A percentile compares a stretch with the other conserved stretches of the same genome.
Conservation (phyloP, 2,888 invertebrate genomes). For the Aproaerema taeniolella region DNA sequence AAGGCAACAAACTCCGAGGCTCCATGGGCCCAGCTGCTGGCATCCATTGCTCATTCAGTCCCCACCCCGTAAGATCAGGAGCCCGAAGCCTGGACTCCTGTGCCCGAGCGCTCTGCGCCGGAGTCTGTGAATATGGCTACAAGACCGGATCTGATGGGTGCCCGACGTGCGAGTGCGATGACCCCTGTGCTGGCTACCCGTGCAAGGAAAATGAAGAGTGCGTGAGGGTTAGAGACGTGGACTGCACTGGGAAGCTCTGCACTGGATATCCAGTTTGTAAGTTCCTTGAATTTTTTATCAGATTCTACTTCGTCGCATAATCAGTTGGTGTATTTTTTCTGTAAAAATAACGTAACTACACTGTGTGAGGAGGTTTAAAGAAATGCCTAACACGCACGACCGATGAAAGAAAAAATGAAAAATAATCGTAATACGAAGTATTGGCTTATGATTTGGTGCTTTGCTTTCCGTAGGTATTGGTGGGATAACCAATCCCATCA, state of each 20-base stretch:
- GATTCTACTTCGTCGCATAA: background rate
- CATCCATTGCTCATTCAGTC: slow-evolving; percentile 78
- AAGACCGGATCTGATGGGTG: slow-evolving; percentile 83
- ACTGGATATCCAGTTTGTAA: slow-evolving; percentile 87
- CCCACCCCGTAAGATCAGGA: slow-evolving; percentile 49
- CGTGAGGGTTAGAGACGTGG: slow-evolving; percentile 82
- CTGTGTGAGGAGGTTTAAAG: too few species aligned
- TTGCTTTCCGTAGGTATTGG: too few species aligned
- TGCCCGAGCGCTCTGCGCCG: slow-evolving; percentile 84
- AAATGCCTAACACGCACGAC: too few species aligned
- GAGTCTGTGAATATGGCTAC: slow-evolving; percentile 90
- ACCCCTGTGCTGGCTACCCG: slow-evolving; percentile 88
- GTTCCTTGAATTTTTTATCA: slow-evolving; percentile 39
- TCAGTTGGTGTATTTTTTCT: too few species aligned
- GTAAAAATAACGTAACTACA: too few species aligned
- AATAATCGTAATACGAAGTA: too few species aligned
- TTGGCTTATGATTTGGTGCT: too few species aligned
- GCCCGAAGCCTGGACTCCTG: slow-evolving; percentile 79
- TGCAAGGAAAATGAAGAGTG: slow-evolving; percentile 86
- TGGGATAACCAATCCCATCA: too few species aligned
- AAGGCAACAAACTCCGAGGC: slow-evolving; percentile 86
- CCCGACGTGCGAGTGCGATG: slow-evolving; percentile 90
- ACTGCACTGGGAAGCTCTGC: slow-evolving; percentile 80
- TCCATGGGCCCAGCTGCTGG: slow-evolving; percentile 87
- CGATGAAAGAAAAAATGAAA: too few species aligned